These are phyloP conservation scores for Malthinus flaveolus DNA, from an alignment of 2,888 invertebrate species.

Conservation along the genomic window DNA sequence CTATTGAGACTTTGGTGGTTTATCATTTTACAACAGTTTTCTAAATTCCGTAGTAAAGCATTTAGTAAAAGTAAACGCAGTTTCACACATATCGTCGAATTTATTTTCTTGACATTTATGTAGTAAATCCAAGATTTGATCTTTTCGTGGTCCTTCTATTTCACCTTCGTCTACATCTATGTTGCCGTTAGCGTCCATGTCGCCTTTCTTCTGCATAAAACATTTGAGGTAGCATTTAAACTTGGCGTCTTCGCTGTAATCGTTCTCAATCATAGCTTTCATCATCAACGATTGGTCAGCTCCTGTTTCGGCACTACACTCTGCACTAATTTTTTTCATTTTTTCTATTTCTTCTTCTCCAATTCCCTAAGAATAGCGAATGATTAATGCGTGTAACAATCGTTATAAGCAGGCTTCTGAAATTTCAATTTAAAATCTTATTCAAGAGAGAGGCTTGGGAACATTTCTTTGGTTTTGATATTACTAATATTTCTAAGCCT, in stretches of 20 bases:
- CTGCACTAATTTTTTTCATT: background rate
- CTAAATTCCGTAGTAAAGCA: background rate
- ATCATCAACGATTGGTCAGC: background rate
- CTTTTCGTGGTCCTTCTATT: background rate
- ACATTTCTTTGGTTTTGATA: too few species aligned
- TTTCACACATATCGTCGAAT: background rate
- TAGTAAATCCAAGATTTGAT: background rate
- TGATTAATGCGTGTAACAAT: too few species aligned
- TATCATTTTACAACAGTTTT: too few species aligned
- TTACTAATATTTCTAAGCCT: too few species aligned
- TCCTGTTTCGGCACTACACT: background rate
- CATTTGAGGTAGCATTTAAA: background rate
- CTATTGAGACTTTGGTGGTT: too few species aligned
- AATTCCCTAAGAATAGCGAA: background rate
- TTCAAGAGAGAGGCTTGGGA: too few species aligned
- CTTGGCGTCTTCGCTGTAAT: background rate
- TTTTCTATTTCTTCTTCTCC: background rate
- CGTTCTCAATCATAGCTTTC: background rate
- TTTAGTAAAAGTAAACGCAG: background rate
- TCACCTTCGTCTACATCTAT: background rate
- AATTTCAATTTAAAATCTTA: too few species aligned
- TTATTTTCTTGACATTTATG: background rate
- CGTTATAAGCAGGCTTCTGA: too few species aligned
- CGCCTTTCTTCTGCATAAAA: background rate
- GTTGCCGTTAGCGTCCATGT: background rate